Evolutionary conservation across 2,888 invertebrate genomes (phyloP).

Genomic region (Campoplex capitator): DNA sequence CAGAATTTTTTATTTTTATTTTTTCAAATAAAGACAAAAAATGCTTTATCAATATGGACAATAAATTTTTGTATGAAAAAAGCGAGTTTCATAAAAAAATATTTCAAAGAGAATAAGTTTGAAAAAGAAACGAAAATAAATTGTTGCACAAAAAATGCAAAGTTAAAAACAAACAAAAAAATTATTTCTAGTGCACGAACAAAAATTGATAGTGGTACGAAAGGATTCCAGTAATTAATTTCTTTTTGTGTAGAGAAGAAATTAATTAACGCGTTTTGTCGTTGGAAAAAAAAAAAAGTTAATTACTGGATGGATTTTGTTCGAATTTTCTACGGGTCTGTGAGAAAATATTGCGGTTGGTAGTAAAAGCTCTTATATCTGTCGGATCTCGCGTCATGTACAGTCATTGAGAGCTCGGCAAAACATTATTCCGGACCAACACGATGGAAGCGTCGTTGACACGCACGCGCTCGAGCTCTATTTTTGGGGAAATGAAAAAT

Average conservation of each 20-base stretch:
- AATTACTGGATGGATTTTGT: neutral
- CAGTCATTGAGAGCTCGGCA: conserved; percentile 3
- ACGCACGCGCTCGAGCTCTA: conserved; percentile 34
- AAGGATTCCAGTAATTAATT: neutral
- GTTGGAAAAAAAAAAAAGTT: neutral
- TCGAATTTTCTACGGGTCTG: neutral
- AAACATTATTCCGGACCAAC: conserved; percentile 48
- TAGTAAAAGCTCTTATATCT: neutral
- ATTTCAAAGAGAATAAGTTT: too few species aligned
- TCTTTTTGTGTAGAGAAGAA: neutral
- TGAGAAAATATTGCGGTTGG: neutral
- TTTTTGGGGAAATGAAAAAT: conserved; percentile 50
- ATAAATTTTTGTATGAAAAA: too few species aligned
- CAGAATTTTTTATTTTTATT: too few species aligned
- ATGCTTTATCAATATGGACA: too few species aligned
- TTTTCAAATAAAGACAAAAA: too few species aligned
- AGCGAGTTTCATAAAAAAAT: too few species aligned
- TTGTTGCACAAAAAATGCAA: too few species aligned
- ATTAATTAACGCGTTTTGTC: neutral
- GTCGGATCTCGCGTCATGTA: neutral
- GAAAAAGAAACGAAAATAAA: too few species aligned
- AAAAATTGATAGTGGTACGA: too few species aligned
- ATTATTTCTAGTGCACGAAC: too few species aligned
- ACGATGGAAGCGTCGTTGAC: conserved; percentile 48
- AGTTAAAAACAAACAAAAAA: too few species aligned